phyloP scores from a whole-genome alignment of 2,113 vertebrate genomes.

The Vicugna pacos region DNA sequence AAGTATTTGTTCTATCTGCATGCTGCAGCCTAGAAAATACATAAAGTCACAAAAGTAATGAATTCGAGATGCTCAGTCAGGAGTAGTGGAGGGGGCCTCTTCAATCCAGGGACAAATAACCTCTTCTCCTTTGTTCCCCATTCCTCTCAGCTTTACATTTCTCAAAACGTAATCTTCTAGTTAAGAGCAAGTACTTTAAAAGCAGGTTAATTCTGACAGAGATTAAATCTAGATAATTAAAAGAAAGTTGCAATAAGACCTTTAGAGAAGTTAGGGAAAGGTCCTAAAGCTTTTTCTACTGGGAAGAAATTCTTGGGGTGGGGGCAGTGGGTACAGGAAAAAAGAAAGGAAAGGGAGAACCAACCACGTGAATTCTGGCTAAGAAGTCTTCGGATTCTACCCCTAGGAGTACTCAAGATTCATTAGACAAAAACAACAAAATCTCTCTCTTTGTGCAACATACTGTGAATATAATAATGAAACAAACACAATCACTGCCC shows the following conservation, averaged over 20 bases:
- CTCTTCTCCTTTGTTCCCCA: neutral
- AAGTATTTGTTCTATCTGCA: neutral
- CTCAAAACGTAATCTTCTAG: neutral
- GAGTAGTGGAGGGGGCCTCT: neutral
- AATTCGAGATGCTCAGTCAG: neutral
- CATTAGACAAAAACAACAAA: neutral
- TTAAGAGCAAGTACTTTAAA: neutral
- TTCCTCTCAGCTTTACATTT: neutral
- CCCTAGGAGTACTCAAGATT: neutral
- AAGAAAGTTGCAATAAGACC: neutral
- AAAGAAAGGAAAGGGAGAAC: neutral
- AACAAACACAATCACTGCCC: neutral
- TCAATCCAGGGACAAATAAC: neutral
- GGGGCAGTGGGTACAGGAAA: neutral
- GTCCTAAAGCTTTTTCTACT: neutral
- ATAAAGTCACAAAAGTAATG: neutral
- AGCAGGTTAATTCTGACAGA: neutral
- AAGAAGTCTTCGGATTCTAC: neutral
- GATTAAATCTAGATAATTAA: neutral
- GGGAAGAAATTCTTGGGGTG: neutral
- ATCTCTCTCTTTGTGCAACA: neutral
- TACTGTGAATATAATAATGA: neutral
- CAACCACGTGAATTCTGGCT: neutral
- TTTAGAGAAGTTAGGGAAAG: neutral
- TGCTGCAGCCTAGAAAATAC: neutral